These are phyloP conservation scores for Rhabdomys dilectus DNA, from an alignment of 2,113 vertebrate genomes.

Conservation along the genomic window DNA sequence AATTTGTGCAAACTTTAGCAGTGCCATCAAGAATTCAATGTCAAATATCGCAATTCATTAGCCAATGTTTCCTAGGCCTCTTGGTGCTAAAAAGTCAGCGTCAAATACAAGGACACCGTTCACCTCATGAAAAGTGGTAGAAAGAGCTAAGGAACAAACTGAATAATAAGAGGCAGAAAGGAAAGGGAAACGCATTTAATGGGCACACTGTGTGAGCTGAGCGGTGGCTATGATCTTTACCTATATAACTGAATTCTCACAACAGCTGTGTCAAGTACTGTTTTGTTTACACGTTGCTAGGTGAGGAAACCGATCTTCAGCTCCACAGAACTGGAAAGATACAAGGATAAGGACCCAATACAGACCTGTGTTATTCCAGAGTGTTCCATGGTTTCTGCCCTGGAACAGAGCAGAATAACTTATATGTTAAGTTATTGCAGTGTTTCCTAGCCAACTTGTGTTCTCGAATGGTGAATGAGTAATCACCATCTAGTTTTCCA, in stretches of 20 bases:
- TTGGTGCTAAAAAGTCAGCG: neutral
- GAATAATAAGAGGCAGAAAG: neutral
- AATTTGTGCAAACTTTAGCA: slow-evolving; percentile 61
- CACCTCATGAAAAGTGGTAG: neutral
- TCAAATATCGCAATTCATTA: slow-evolving; percentile 39
- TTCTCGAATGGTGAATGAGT: neutral
- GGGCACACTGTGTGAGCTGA: neutral
- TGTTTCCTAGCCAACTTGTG: neutral
- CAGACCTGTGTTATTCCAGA: neutral
- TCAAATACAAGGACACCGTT: neutral
- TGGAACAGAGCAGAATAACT: no score
- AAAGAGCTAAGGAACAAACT: neutral
- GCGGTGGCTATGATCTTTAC: neutral
- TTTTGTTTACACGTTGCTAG: neutral
- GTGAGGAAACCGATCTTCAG: neutral
- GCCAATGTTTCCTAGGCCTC: neutral
- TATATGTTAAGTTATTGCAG: neutral
- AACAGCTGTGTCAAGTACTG: neutral
- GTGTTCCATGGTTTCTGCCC: neutral
- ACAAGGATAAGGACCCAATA: neutral
- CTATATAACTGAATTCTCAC: neutral
- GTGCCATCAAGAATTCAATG: slow-evolving; percentile 46
- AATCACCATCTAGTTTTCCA: neutral
- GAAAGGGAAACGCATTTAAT: neutral
- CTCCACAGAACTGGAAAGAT: neutral